Evolutionary conservation across 2,113 vertebrate species (phyloP).

Genomic region (Scopus umbretta): DNA sequence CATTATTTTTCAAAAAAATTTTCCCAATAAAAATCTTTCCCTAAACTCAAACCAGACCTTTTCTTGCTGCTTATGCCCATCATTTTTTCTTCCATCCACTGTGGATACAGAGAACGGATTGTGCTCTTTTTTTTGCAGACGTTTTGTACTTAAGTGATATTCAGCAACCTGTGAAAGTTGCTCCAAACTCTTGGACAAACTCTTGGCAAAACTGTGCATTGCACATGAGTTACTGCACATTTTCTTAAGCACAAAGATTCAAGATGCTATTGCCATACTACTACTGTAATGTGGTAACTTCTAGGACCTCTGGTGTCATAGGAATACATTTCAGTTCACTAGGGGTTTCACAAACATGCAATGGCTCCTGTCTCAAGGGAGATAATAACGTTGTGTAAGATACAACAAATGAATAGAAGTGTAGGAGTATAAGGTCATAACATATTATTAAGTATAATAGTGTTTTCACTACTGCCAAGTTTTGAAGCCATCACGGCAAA

Average conservation of each 20-base stretch:
- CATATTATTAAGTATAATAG: neutral
- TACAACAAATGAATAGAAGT: neutral
- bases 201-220: neutral
- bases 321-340: neutral
- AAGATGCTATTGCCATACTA: neutral
- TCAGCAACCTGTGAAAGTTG: neutral
- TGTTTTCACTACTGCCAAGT: neutral
- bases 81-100: neutral
- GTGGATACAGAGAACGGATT: neutral
- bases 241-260: neutral
- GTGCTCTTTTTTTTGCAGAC: neutral
- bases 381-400: too few relatives aligned
- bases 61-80: neutral
- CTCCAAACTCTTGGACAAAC: too few relatives aligned
- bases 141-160: neutral
- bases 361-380: neutral
- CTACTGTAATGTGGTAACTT: neutral
- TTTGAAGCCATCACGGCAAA: neutral
- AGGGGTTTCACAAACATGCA: neutral
- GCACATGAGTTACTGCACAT: neutral
- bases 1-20: too few relatives aligned
- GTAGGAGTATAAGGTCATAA: neutral
- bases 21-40: neutral
- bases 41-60: fast-evolving
- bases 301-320: neutral